Conservation (phyloP, 2,888 invertebrate genomes). For the Liodrosophila aerea region DNA sequence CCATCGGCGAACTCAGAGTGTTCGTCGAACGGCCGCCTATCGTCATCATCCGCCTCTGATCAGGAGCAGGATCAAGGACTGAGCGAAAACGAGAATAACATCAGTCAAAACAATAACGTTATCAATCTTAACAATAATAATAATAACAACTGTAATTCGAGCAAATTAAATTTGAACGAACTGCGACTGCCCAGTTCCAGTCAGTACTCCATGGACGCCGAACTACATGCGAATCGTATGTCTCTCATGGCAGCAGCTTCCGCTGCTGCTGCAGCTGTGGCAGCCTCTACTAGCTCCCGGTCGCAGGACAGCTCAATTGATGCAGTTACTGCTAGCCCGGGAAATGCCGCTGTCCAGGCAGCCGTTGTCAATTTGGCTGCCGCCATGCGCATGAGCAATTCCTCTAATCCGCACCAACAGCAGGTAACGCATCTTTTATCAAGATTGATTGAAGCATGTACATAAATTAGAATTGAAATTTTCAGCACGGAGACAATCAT, state of each 20-base stretch:
- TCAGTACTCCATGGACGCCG: constrained; percentile 85
- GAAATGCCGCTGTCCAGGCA: constrained; percentile 86
- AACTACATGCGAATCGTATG: constrained; percentile 85
- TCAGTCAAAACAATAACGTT: constrained; percentile 82
- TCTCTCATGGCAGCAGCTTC: constrained; percentile 87
- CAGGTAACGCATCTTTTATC: constrained; percentile 58
- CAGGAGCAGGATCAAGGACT: constrained; percentile 86
- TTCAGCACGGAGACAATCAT: constrained; percentile 37
- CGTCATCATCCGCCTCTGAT: constrained; percentile 91
- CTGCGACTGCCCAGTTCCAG: constrained; percentile 84
- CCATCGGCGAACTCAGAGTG: constrained; percentile 94
- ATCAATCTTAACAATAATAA: constrained; percentile 85
- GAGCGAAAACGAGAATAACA: constrained; percentile 84
- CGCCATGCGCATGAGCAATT: constrained; percentile 87
- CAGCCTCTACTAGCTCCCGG: constrained; percentile 58
- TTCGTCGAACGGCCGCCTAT: constrained; percentile 91
- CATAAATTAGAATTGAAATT: background rate
- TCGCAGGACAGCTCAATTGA: constrained; percentile 65
- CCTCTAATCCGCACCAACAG: constrained; percentile 56
- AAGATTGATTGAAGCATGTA: too few relatives aligned
- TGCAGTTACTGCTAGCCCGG: constrained; percentile 80
- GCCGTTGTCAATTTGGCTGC: constrained; percentile 90
- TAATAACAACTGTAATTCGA: constrained; percentile 84
- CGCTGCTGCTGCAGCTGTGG: constrained; percentile 76
- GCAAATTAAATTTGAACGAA: constrained; percentile 84